Evolutionary conservation across 2,888 invertebrate genomes (phyloP).

Genomic region (Escarpia spicata): DNA sequence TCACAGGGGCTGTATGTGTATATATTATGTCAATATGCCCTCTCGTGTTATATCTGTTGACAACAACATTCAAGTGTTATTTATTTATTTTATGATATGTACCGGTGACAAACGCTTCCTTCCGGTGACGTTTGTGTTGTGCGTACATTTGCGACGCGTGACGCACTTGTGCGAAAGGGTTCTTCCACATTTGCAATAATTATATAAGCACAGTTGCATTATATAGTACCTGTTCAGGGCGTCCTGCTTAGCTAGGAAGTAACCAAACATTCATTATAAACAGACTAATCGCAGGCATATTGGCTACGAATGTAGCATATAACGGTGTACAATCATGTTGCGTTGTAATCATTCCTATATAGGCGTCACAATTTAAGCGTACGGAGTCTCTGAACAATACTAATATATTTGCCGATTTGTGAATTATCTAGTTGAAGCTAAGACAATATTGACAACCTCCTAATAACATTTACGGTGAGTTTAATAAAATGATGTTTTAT

Average conservation of each 20-base stretch:
- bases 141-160: background rate
- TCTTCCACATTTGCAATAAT: background rate
- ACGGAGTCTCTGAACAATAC: background rate
- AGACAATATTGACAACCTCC: background rate
- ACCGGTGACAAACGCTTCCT: background rate
- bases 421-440: background rate
- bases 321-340: background rate
- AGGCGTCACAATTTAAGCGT: background rate
- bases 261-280: background rate
- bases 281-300: background rate
- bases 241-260: background rate
- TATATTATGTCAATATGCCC: background rate
- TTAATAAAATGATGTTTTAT: background rate
- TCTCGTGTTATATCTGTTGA: background rate
- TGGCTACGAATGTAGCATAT: background rate
- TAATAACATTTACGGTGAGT: background rate
- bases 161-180: background rate
- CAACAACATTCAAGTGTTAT: constrained; percentile 12
- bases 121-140: background rate
- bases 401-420: background rate
- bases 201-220: background rate
- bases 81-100: background rate
- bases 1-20: background rate
- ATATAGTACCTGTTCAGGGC: background rate
- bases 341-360: background rate